phyloP scores from a whole-genome alignment of 1,140 invertebrate species.

The Eueides isabella region DNA sequence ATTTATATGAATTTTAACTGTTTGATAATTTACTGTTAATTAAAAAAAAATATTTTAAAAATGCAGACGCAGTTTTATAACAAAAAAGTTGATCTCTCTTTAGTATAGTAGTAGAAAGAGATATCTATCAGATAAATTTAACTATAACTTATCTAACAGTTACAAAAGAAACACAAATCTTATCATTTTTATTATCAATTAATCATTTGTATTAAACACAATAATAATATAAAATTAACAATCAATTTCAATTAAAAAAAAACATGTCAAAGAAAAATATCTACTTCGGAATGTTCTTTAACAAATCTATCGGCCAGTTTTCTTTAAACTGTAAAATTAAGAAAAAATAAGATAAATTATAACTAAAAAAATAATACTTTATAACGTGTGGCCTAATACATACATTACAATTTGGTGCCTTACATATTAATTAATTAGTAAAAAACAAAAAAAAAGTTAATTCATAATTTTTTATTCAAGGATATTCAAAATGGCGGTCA shows the following conservation, averaged over 20 bases:
- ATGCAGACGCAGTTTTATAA: too few species aligned
- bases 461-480: too few species aligned
- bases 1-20: background rate
- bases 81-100: too few species aligned
- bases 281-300: conserved; percentile 17
- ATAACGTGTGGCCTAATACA: background rate
- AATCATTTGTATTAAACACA: background rate
- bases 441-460: too few species aligned
- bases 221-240: background rate
- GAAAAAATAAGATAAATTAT: conserved; percentile 14
- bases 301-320: conserved; percentile 6
- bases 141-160: too few species aligned
- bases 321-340: conserved; percentile 26
- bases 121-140: too few species aligned
- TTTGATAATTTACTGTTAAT: background rate
- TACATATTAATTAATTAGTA: conserved; percentile 1
- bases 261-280: conserved; percentile 2
- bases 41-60: too few species aligned
- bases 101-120: too few species aligned
- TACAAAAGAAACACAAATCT: too few species aligned
- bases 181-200: too few species aligned
- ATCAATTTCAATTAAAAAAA: background rate
- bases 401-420: conserved; percentile 5
- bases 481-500: background rate
- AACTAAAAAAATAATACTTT: conserved; percentile 2